A percentile compares a stretch with the other conserved stretches of the same genome.
These are phyloP conservation scores for Chionodraco myersi DNA, from an alignment of 2,113 vertebrate species.

Conservation along the genomic window DNA sequence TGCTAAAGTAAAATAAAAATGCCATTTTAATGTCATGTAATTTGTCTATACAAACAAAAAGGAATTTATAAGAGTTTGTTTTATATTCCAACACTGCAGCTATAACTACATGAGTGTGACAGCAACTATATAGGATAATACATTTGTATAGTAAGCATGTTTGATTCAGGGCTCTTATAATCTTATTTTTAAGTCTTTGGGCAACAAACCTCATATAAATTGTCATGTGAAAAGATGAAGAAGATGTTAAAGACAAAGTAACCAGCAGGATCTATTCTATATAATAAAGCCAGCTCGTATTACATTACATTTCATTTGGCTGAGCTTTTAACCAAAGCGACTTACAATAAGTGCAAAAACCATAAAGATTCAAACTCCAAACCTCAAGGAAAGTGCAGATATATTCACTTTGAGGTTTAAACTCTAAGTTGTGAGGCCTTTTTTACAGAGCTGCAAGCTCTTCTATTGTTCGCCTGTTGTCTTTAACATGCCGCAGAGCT, in stretches of 20 bases:
- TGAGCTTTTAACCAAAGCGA: too few relatives aligned
- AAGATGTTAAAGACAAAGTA: not conserved
- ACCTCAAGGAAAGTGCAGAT: too few relatives aligned
- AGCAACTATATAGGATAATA: not conserved
- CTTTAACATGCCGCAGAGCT: constrained; percentile 7
- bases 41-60: not conserved
- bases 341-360: too few relatives aligned
- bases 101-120: not conserved
- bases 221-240: too few relatives aligned
- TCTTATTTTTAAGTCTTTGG: not conserved
- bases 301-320: not conserved
- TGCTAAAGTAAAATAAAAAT: not conserved
- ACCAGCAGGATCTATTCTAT: not conserved
- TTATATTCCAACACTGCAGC: not conserved
- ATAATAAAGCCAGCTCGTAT: not conserved
- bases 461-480: not conserved
- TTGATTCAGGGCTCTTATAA: not conserved
- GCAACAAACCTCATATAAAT: not conserved
- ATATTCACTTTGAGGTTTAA: too few relatives aligned
- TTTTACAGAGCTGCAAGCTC: not conserved
- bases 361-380: too few relatives aligned
- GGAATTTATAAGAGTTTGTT: not conserved
- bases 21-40: too few relatives aligned
- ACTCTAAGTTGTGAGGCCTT: not conserved
- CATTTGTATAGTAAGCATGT: not conserved